These are phyloP conservation scores for Amniataba percoides DNA, from an alignment of 2,797 vertebrate species.

Conservation along the genomic window DNA sequence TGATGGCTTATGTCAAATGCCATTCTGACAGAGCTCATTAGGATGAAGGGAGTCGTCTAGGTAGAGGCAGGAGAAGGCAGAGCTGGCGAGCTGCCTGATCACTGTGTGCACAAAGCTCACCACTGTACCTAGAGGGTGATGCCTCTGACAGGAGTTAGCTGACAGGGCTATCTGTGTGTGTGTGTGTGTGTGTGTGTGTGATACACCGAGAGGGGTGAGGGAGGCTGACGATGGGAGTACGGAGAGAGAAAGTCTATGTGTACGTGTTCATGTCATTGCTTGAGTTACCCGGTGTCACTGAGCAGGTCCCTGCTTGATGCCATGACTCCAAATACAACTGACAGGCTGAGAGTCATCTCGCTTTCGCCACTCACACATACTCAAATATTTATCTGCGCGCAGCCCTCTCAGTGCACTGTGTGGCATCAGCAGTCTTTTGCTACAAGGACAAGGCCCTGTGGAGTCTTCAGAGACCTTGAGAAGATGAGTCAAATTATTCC, in stretches of 20 bases:
- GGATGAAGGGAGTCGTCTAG: slow-evolving; percentile 77
- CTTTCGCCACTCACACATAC: slow-evolving; percentile 78
- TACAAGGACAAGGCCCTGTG: slow-evolving; percentile 72
- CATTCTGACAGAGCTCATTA: slow-evolving; percentile 87
- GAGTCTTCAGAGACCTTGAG: slow-evolving; percentile 77
- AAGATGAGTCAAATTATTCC: slow-evolving; percentile 78
- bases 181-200: slow-evolving; percentile 35
- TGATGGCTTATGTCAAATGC: slow-evolving; percentile 87
- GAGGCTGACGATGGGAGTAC: slow-evolving; percentile 33
- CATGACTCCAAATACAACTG: slow-evolving; percentile 82
- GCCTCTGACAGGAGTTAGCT: slow-evolving; percentile 89
- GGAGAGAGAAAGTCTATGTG: slow-evolving; percentile 51
- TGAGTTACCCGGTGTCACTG: slow-evolving; percentile 84
- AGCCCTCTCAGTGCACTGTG: slow-evolving; percentile 59
- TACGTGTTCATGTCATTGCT: slow-evolving; percentile 71
- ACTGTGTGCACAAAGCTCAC: slow-evolving; percentile 85
- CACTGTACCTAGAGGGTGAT: slow-evolving; percentile 81
- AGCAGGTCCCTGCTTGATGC: slow-evolving; percentile 82
- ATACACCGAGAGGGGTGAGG: slow-evolving; percentile 29
- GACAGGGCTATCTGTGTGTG: slow-evolving; percentile 74
- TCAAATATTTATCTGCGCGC: slow-evolving; percentile 77
- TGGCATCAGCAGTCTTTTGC: slow-evolving; percentile 73
- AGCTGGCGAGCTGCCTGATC: slow-evolving; percentile 83
- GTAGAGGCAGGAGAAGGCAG: slow-evolving; percentile 80
- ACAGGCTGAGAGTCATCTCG: slow-evolving; percentile 85